These are phyloP conservation scores for Calonectris borealis DNA, from an alignment of 2,113 vertebrate genomes.

Conservation along the genomic window DNA sequence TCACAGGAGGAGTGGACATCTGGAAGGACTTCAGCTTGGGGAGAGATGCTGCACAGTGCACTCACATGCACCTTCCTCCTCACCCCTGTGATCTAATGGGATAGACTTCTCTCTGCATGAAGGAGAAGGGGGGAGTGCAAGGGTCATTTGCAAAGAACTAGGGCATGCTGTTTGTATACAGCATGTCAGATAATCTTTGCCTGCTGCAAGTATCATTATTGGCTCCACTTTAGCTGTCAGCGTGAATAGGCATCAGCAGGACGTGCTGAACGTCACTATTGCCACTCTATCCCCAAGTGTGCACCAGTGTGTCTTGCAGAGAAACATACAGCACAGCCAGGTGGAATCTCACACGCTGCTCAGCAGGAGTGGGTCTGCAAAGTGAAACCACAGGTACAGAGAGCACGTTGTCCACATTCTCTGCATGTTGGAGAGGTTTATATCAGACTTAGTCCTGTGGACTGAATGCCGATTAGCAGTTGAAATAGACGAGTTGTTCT, in stretches of 20 bases:
- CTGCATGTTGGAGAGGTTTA: neutral
- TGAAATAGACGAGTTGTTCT: neutral
- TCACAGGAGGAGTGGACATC: neutral
- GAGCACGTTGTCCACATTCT: fast-evolving
- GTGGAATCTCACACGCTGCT: neutral
- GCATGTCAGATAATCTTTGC: neutral
- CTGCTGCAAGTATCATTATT: neutral
- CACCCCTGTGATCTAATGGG: neutral
- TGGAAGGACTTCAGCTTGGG: neutral
- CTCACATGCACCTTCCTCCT: neutral
- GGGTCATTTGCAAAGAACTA: neutral
- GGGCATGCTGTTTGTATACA: neutral
- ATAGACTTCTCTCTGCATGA: neutral
- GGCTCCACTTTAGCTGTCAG: conserved; percentile 27
- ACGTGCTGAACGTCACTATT: fast-evolving
- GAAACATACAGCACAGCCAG: neutral
- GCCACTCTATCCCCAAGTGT: neutral
- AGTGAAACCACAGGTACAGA: neutral
- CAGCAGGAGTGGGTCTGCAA: neutral
- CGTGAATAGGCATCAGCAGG: neutral
- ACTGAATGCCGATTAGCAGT: neutral
- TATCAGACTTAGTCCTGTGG: neutral
- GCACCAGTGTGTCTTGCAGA: neutral
- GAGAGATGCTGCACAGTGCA: neutral
- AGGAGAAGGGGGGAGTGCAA: neutral